These are phyloP conservation scores for Lepidochrysops patricia DNA, from an alignment of 2,888 invertebrate species.

Conservation along the genomic window DNA sequence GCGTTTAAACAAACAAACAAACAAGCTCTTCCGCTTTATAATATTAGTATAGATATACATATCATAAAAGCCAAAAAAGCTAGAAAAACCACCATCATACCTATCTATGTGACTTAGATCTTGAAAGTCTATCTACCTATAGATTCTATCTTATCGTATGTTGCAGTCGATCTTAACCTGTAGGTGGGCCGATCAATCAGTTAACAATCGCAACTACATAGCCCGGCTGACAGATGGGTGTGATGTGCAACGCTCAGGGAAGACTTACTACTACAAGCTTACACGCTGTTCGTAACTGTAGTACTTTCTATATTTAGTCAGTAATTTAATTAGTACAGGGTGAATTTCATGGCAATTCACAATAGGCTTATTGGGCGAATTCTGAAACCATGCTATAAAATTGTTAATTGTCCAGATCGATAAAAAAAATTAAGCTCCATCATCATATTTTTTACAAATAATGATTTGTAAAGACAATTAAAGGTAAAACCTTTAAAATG, in stretches of 20 bases:
- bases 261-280: neutral
- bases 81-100: neutral
- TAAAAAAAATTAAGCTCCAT: too few species aligned
- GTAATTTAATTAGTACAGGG: neutral
- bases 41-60: too few species aligned
- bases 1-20: too few species aligned
- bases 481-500: too few species aligned
- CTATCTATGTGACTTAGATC: neutral
- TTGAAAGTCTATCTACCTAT: neutral
- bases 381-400: too few species aligned
- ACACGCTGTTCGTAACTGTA: neutral
- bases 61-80: neutral
- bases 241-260: neutral
- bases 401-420: too few species aligned
- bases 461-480: too few species aligned
- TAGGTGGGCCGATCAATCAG: neutral
- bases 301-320: too few species aligned
- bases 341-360: too few species aligned
- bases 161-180: neutral
- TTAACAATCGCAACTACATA: neutral
- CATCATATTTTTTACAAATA: too few species aligned
- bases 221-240: neutral
- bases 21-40: too few species aligned
- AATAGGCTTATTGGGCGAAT: too few species aligned
- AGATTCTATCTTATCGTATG: neutral